These are phyloP conservation scores for Halesus radiatus DNA, from an alignment of 1,140 invertebrate genomes.

Conservation along the genomic window DNA sequence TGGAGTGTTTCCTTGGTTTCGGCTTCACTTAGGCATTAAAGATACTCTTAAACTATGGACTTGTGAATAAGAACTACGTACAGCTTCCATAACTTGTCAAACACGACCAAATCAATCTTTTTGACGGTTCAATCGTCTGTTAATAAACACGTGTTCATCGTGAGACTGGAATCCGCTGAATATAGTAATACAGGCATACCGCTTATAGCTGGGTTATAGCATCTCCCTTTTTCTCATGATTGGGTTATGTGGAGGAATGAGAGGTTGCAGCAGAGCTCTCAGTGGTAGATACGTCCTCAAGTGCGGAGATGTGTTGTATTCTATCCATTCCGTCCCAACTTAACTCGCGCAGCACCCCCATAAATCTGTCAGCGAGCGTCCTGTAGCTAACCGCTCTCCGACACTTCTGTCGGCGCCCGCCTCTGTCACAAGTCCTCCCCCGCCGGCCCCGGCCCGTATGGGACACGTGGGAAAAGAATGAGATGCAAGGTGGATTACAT, in stretches of 20 bases:
- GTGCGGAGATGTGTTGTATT: background rate
- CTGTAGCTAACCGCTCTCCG: slow-evolving; percentile 19
- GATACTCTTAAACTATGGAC: no score
- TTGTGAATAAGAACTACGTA: no score
- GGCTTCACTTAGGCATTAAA: no score
- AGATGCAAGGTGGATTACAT: background rate
- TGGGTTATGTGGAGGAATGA: no score
- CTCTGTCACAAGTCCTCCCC: background rate
- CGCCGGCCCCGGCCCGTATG: background rate
- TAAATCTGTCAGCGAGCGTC: slow-evolving; percentile 20
- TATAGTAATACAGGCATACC: no score
- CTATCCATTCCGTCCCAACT: background rate
- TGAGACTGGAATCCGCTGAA: slow-evolving; percentile 8
- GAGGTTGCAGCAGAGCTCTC: background rate
- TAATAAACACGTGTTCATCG: slow-evolving; percentile 20
- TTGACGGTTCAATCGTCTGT: slow-evolving; percentile 25
- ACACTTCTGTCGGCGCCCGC: slow-evolving; percentile 30
- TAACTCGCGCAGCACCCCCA: background rate
- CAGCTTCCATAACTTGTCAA: background rate
- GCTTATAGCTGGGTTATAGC: no score
- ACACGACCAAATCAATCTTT: slow-evolving; percentile 2
- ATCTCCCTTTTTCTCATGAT: no score
- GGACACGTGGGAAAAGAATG: slow-evolving; percentile 12
- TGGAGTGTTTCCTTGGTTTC: no score
- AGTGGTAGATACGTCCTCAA: background rate